These are phyloP conservation scores for Micrastur ruficollis DNA, from an alignment of 2,797 vertebrate genomes.

Conservation along the genomic window DNA sequence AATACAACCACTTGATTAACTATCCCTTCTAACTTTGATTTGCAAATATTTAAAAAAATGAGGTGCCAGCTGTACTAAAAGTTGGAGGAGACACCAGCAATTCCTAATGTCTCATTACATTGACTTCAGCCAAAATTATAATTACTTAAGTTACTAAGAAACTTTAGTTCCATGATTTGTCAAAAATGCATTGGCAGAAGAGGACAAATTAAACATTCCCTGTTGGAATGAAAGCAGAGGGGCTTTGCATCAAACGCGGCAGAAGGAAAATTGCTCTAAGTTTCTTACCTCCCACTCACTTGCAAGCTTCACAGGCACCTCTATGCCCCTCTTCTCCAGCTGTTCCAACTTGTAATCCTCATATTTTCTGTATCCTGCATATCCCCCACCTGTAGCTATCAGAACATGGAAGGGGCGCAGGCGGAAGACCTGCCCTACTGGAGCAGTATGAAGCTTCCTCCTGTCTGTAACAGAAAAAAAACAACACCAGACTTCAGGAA, in stretches of 20 bases:
- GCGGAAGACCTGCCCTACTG: slow-evolving; percentile 56
- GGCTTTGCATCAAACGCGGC: not conserved
- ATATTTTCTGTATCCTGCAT: slow-evolving; percentile 87
- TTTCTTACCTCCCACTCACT: slow-evolving; percentile 82
- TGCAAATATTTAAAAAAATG: no score
- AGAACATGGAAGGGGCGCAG: slow-evolving; percentile 83
- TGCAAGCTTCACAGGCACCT: slow-evolving; percentile 79
- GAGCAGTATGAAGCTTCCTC: slow-evolving; percentile 73
- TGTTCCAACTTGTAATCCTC: slow-evolving; percentile 74
- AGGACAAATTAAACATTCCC: not conserved
- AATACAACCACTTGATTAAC: not conserved
- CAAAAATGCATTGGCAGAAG: not conserved
- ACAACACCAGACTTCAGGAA: not conserved
- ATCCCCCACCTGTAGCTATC: slow-evolving; percentile 84
- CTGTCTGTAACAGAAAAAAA: slow-evolving; percentile 59
- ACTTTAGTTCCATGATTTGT: not conserved
- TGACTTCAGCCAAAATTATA: not conserved
- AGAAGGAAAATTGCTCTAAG: not conserved
- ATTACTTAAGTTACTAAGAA: not conserved
- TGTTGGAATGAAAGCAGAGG: not conserved
- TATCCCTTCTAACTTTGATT: not conserved
- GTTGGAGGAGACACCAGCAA: not conserved
- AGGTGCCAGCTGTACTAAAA: not conserved
- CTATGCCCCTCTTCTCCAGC: slow-evolving; percentile 77
- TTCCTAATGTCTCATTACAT: not conserved